These are phyloP conservation scores for Passer montanus DNA, from an alignment of 2,113 vertebrate genomes.

Conservation along the genomic window DNA sequence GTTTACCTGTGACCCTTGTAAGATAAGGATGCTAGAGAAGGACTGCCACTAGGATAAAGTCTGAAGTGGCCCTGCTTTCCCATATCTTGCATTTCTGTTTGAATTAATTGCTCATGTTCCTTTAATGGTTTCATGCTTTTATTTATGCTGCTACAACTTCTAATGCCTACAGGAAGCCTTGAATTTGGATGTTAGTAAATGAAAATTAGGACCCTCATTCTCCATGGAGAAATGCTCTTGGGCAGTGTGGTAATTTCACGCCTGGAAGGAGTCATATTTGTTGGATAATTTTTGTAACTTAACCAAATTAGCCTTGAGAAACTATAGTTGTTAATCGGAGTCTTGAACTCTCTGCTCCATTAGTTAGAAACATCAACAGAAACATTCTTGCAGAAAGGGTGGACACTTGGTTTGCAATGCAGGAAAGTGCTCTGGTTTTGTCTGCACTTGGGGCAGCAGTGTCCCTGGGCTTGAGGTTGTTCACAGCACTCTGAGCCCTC, in stretches of 20 bases:
- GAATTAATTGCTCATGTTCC: not conserved
- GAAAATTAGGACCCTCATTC: not conserved
- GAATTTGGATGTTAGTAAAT: not conserved
- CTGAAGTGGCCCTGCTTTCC: not conserved
- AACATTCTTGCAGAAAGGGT: not conserved
- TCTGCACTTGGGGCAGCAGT: rapidly evolving
- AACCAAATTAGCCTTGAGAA: slow-evolving; percentile 18
- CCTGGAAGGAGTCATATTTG: slow-evolving; percentile 29
- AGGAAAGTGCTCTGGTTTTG: not conserved
- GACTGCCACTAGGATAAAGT: not conserved
- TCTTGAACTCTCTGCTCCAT: not conserved
- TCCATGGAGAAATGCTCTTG: not conserved
- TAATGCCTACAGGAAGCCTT: not conserved
- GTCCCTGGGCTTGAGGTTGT: not conserved
- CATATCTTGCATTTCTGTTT: not conserved
- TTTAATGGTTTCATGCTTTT: not conserved
- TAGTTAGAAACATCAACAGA: not conserved
- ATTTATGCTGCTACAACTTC: not conserved
- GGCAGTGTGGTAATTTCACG: slow-evolving; percentile 24
- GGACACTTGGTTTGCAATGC: not conserved
- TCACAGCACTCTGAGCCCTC: not conserved
- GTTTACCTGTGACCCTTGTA: not conserved
- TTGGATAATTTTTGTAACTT: not conserved
- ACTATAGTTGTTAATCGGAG: not conserved
- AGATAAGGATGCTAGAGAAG: not conserved